Evolutionary conservation across 2,113 vertebrate genomes (phyloP), one percentile per base, ranked within the genome.

Genomic region (Rhea pennata): DNA sequence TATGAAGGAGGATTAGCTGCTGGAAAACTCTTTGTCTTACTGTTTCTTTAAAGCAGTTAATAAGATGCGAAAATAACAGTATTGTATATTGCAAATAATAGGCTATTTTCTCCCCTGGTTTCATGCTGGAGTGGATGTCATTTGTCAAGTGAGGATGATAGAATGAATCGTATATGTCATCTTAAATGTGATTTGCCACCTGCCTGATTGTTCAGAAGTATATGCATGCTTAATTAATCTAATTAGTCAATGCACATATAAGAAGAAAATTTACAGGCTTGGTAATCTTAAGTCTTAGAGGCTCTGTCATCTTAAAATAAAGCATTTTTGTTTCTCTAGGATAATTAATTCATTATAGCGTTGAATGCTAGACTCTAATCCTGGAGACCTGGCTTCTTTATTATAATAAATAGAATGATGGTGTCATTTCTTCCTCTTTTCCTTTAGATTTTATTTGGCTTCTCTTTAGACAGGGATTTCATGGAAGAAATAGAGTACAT

Each of bases 211-310:
- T 97, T 97, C 97, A 94, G 91, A 97, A 97, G 93, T 97, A 94
- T 97, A 95, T 97, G 97, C 95, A 33, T 78, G 92, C 96, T 98
- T 98, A 98, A 98, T 98, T 98, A 98, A 98, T 98, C 97, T 98
- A 98, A 98, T 98, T 98, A 98, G 97, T 98, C 97, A 97, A 96
- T 94, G 96, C 97, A 96, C 90, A 98, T 97, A 98, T 98, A 97
- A 98, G 97, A 96, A 97, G 93, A 58, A 96, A 98, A 97, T 97
- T 98, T 97, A 96, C 92, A 98, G 97, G 87, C 93, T 95, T 36
- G 36, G 36, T 36, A 36, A 36, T 36, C 36, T 36, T 36, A 36
- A 36, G 36, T 36, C 36, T 36, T 36, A 36, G 36, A 36, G 36
- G 36, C 95, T 97, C 96, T 97, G 97, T 97, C 96, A 96, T 96